Base-by-base conservation (phyloP, 2,113 vertebrate species). In the Orientallactaga bullata region DNA sequence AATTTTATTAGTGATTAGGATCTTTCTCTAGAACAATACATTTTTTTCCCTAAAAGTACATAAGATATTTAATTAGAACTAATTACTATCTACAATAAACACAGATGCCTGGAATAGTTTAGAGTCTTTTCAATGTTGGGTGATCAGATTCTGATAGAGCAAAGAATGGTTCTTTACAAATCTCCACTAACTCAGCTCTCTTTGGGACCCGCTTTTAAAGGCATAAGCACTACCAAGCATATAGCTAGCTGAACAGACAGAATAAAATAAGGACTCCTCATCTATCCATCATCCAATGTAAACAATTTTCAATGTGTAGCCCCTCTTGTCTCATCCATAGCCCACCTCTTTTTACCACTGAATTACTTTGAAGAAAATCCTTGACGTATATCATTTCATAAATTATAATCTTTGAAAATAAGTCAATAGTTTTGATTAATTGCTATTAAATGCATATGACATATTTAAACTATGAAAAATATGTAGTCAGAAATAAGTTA, bases 391-490 rank as follows among this genome's bases (percentile, higher is more conserved):
- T 61, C 4, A 69, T 32, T 74, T 80, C 47, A 80, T 16, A 91
- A 85, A 66, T 42, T 12, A 69, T 60, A 11, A 85, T 69, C 20
- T 47, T 47, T 8, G 8, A 47, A 80, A 87, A 91, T 28, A 42
- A 60, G 84, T 47, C 51, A 35, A 61, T 55, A 84, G 78, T 83
- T 92, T 88, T 81, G 37, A 88, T 58, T 90, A 87, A 83, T 32
- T 90, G 60, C 26, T 51, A 74, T 30, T 77, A 74, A 80, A 42
- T 84, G 74, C 37, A 4, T 85, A 47, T 51, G 66, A 28, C 32
- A 80, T 23, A 55, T 77, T 93, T 78, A 82, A 89, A 66, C 47
- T 86, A 61, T 82, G 61, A 89, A 82, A 73, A 32, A 89, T 77
- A 66, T 47, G 2, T 82, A 37, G 60, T n/a, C 66, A 82, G 65